phyloP scores from a whole-genome alignment of 1,140 invertebrate genomes.

The Nephila pilipes region DNA sequence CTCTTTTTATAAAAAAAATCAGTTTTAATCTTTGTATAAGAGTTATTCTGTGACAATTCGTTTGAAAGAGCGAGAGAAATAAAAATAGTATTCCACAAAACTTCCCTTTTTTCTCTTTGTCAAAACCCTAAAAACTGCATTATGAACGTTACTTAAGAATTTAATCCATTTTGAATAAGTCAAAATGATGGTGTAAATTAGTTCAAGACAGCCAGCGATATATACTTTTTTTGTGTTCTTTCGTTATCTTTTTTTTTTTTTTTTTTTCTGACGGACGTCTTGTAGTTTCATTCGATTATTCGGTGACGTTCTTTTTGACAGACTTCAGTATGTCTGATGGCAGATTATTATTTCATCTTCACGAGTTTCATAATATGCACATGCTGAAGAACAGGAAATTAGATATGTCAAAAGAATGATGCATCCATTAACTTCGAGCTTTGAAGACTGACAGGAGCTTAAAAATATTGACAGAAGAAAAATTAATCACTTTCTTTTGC shows the following conservation, averaged over 20 bases:
- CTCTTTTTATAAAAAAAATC: not conserved
- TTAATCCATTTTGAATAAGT: conserved; percentile 48
- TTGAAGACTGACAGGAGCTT: conserved; percentile 28
- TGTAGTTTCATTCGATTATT: conserved; percentile 32
- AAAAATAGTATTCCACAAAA: not conserved
- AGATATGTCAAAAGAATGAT: conserved; percentile 55
- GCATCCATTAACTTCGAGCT: conserved; percentile 53
- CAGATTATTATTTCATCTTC: conserved; percentile 63
- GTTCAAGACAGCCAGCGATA: not conserved
- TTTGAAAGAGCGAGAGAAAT: not conserved
- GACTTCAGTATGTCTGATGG: conserved; percentile 34
- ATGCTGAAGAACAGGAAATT: conserved; percentile 42
- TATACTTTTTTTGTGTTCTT: not conserved
- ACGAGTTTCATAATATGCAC: conserved; percentile 3
- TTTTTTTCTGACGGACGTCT: not conserved
- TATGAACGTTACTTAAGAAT: not conserved
- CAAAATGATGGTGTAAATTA: conserved; percentile 44
- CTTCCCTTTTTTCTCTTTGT: not conserved
- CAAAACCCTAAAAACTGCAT: not conserved
- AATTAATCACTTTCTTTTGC: conserved; percentile 47
- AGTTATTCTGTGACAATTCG: not conserved
- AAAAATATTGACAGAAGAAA: conserved; percentile 42
- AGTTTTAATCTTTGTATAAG: not conserved
- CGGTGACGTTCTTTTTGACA: conserved; percentile 23
- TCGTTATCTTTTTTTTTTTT: conserved; percentile 8